phyloP scores from a whole-genome alignment of 2,113 vertebrate species.

The Corythoichthys haematopterus region DNA sequence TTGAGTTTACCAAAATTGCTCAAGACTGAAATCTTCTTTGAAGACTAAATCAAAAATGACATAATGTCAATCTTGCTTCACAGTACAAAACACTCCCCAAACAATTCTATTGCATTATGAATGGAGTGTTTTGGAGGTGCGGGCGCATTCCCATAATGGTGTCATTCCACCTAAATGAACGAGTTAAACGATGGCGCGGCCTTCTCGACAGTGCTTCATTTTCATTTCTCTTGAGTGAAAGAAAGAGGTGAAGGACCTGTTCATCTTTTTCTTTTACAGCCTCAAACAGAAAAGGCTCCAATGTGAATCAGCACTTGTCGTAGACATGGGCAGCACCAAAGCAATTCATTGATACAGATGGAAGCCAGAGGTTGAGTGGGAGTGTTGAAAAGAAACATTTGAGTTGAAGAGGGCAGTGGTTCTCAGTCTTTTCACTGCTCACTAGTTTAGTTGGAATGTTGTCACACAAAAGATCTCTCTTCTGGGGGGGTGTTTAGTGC shows the following conservation, averaged over 20 bases:
- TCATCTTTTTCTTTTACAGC: background rate
- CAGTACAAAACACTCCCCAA: no score
- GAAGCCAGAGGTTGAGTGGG: background rate
- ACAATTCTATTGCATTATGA: background rate
- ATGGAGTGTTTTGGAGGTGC: background rate
- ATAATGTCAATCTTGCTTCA: background rate
- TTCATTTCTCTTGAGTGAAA: background rate
- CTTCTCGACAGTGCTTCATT: background rate
- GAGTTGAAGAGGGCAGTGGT: background rate
- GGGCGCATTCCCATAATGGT: no score
- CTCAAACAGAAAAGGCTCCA: background rate
- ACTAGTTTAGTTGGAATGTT: background rate
- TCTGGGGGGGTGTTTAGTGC: background rate
- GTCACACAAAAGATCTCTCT: background rate
- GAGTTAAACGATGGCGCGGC: background rate
- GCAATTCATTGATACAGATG: background rate
- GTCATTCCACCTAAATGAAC: background rate
- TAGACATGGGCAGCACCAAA: background rate
- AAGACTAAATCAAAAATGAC: background rate
- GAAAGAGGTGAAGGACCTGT: constrained; percentile 2
- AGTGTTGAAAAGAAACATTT: constrained; percentile 1
- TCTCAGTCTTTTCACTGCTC: background rate
- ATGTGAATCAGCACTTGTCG: background rate
- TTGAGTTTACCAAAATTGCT: background rate
- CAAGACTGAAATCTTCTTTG: background rate